phyloP scores from a whole-genome alignment of 2,888 invertebrate genomes.

The Tortrix viridana region DNA sequence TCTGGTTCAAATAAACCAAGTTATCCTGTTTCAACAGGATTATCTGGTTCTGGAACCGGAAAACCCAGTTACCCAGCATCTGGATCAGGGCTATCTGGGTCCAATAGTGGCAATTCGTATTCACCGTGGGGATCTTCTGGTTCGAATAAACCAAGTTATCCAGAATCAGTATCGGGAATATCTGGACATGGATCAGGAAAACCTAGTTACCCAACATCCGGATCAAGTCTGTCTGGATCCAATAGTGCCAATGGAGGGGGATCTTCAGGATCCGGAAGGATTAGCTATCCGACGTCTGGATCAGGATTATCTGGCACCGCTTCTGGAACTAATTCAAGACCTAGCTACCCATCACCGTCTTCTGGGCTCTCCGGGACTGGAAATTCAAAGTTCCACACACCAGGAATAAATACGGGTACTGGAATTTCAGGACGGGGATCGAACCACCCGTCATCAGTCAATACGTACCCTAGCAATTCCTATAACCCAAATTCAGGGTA shows the following conservation, averaged over 20 bases:
- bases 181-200: neutral
- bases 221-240: slow-evolving; percentile 42
- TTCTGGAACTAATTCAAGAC: slow-evolving; percentile 14
- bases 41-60: slow-evolving; percentile 34
- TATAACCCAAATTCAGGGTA: slow-evolving; percentile 44
- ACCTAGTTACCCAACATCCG: slow-evolving; percentile 40
- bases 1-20: slow-evolving; percentile 34
- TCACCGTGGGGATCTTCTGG: neutral
- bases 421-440: slow-evolving; percentile 7
- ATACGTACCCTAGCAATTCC: slow-evolving; percentile 38
- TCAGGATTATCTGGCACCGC: no score
- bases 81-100: slow-evolving; percentile 42
- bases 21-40: slow-evolving; percentile 42
- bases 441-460: slow-evolving; percentile 24
- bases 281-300: no score
- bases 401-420: slow-evolving; percentile 19
- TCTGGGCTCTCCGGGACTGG: slow-evolving; percentile 44
- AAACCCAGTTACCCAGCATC: slow-evolving; percentile 40
- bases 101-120: neutral
- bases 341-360: slow-evolving; percentile 42
- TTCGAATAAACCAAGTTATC: no score
- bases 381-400: slow-evolving; percentile 42
- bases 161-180: no score
- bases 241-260: no score
- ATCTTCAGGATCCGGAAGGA: no score